Evolutionary conservation across 2,113 vertebrate species (phyloP), one percentile per base, ranked within the genome.

Genomic region (Erythrocercus mccallii): DNA sequence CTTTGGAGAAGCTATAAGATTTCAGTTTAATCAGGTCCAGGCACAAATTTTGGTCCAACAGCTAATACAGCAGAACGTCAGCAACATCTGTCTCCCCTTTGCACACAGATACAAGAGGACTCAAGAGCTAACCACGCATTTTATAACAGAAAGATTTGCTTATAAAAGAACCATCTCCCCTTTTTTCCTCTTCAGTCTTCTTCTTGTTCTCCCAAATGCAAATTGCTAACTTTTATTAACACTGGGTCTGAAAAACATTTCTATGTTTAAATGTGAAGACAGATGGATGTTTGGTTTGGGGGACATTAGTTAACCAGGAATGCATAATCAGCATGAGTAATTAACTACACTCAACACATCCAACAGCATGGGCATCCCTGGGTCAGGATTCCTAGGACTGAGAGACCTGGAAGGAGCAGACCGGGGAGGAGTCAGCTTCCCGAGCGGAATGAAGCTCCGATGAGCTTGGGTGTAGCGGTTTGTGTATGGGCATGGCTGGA

Each of bases 11-110:
- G 30, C 82, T 69, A 13, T 56, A 81, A 81, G 51, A 81, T 91
- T 94, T 94, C 70, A 58, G 22, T 77, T 89, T 97, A 95, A 96
- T 96, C 66, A 92, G 58, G 73, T 85, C 86, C 93, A 96, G 91
- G 74, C 91, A 80, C 37, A 87, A 62, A 82, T 91, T 92, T 76
- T 94, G 81, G 84, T 90, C 72, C 38, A 81, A 47, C 13, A 50
- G 48, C 45, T 87, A 85, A 48, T 74, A 57, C n/a, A 84, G 50
- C 77, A 68, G 48, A 93, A 45, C 58, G 83, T 31, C 76, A 78
- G 77, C 53, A 92, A 91, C 94, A 77, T 95, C 77, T 95, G 84
- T 82, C 81, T 95, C 11, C 54, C 64, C 57, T 95, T 74, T 92
- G 37, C 58, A 54, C 31, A 85, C 18, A 31, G 40, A 94, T 76